Evolutionary conservation across 2,113 vertebrate genomes (phyloP).

Genomic region (Silurus glanis): DNA sequence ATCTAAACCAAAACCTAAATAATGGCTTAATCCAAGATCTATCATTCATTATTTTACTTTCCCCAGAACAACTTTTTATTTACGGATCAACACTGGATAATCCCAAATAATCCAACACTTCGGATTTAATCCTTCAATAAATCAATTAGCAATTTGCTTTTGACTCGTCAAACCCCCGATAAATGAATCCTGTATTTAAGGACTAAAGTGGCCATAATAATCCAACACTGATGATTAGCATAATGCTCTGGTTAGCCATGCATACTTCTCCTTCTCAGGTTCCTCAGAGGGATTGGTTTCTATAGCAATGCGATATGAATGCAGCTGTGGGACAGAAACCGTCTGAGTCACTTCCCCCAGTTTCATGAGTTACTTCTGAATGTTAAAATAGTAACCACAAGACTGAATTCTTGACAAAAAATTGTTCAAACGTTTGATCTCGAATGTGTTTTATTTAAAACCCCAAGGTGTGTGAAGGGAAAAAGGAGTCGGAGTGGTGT

Average conservation of each 20-base stretch:
- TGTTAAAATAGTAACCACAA: neutral
- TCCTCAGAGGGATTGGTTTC: neutral
- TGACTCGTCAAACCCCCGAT: neutral
- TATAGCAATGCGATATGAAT: neutral
- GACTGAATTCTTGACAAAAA: no score
- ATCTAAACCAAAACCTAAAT: neutral
- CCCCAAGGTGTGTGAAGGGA: neutral
- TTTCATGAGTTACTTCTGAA: neutral
- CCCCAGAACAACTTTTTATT: neutral
- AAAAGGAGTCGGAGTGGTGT: neutral
- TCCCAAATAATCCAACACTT: neutral
- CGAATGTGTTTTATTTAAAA: neutral
- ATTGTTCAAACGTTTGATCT: no score
- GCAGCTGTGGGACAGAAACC: neutral
- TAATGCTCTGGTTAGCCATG: neutral
- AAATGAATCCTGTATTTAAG: neutral
- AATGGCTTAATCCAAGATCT: neutral
- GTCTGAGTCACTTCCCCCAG: no score
- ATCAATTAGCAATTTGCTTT: neutral
- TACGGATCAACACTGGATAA: neutral
- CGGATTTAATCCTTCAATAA: neutral
- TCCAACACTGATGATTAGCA: neutral
- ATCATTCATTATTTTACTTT: neutral
- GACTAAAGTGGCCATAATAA: neutral
- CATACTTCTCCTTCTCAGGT: conserved; percentile 1